Evolutionary conservation across 2,797 vertebrate genomes (phyloP).

Genomic region (Hylomyscus alleni): DNA sequence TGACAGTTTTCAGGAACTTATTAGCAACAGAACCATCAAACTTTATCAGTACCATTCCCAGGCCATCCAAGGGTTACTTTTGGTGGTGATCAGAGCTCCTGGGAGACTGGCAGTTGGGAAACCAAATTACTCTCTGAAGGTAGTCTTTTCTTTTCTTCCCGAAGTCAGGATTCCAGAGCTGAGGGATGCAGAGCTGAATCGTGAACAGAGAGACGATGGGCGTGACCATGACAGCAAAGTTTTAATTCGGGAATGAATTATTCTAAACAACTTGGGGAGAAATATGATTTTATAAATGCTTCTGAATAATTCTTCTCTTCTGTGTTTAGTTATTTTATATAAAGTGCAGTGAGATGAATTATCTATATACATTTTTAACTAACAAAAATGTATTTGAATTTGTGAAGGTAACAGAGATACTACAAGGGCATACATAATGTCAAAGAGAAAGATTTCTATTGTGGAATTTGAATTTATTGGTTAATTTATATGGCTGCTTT

Average conservation of each 20-base stretch:
- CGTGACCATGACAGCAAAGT: background rate
- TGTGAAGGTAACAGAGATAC: background rate
- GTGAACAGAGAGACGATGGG: background rate
- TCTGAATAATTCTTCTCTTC: constrained; percentile 25
- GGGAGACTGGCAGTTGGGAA: background rate
- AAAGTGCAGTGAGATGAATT: background rate
- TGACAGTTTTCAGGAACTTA: background rate
- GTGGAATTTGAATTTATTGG: background rate
- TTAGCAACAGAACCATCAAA: background rate
- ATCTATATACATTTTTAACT: background rate
- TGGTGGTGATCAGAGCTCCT: background rate
- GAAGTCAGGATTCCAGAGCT: background rate
- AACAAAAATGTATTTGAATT: constrained; percentile 20
- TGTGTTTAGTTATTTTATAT: constrained; percentile 13
- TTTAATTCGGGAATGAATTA: constrained; percentile 33
- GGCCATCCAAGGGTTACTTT: constrained; percentile 15
- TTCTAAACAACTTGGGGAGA: constrained; percentile 3
- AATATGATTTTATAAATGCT: background rate
- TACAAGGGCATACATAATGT: background rate
- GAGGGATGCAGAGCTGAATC: background rate
- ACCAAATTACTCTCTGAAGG: background rate
- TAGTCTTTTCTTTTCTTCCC: background rate
- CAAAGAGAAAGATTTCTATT: background rate
- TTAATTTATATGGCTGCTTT: background rate
- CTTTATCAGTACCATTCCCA: constrained; percentile 23